Conservation (phyloP, 1,140 invertebrate genomes). For the Oncopeltus fasciatus region DNA sequence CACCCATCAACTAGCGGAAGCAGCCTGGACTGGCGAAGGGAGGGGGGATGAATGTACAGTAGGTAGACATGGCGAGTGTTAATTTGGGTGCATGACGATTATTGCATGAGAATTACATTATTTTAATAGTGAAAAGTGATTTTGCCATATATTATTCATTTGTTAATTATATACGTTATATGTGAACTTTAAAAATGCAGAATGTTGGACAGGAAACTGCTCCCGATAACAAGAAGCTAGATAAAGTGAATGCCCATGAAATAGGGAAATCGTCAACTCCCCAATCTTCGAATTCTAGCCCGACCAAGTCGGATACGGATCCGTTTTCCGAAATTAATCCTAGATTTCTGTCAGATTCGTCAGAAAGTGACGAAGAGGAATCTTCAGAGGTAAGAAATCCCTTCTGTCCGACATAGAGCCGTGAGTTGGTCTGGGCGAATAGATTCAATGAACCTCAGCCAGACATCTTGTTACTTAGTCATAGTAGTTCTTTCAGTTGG, state of each 20-base stretch:
- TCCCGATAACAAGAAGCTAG: slow-evolving; percentile 61
- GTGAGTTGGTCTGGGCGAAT: slow-evolving; percentile 10
- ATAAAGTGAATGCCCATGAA: slow-evolving; percentile 45
- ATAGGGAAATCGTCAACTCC: slow-evolving; percentile 41
- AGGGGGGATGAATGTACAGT: slow-evolving; percentile 28
- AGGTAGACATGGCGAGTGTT: slow-evolving; percentile 56
- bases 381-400: slow-evolving; percentile 62
- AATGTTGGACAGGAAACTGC: slow-evolving; percentile 61
- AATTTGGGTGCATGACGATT: slow-evolving; percentile 50
- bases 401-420: slow-evolving; percentile 1
- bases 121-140: slow-evolving; percentile 23
- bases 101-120: slow-evolving; percentile 27
- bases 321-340: slow-evolving; percentile 57
- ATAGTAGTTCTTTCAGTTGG: background rate
- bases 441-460: slow-evolving; percentile 22
- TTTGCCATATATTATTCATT: slow-evolving; percentile 15
- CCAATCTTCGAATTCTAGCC: slow-evolving; percentile 45
- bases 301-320: slow-evolving; percentile 62
- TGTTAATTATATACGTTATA: slow-evolving; percentile 14
- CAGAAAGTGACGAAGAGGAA: slow-evolving; percentile 82
- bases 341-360: slow-evolving; percentile 75
- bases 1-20: slow-evolving; percentile 13
- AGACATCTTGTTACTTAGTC: slow-evolving; percentile 26
- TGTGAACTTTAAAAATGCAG: slow-evolving; percentile 62
- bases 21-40: slow-evolving; percentile 15